Conservation (phyloP, 2,888 invertebrate species). For the Platycnemis pennipes region DNA sequence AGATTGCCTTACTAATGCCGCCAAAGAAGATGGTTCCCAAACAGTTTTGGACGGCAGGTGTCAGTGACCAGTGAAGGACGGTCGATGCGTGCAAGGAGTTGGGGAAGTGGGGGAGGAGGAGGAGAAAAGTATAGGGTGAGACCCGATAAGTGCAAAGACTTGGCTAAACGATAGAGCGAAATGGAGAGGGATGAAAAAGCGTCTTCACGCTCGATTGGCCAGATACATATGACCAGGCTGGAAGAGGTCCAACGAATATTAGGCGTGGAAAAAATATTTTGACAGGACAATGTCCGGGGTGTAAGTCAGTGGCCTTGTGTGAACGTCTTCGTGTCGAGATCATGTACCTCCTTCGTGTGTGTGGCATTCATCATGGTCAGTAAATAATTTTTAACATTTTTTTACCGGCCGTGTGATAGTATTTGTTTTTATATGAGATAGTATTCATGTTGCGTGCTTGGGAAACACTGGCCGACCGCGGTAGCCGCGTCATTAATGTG, state of each 20-base stretch:
- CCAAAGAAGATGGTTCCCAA: background rate
- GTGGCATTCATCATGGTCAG: too few relatives aligned
- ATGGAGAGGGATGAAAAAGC: background rate
- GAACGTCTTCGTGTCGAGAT: too few relatives aligned
- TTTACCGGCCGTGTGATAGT: too few relatives aligned
- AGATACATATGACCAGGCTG: background rate
- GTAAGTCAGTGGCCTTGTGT: background rate
- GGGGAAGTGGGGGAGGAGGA: background rate
- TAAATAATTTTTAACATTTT: too few relatives aligned
- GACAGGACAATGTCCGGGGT: background rate
- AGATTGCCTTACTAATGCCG: background rate
- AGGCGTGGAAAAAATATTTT: background rate
- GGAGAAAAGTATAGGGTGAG: constrained; percentile 18
- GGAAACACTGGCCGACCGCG: too few relatives aligned
- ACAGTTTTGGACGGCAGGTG: background rate
- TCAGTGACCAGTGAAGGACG: constrained; percentile 22
- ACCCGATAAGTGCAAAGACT: background rate
- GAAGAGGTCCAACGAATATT: background rate
- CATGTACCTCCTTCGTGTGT: too few relatives aligned
- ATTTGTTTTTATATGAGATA: too few relatives aligned
- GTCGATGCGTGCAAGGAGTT: background rate
- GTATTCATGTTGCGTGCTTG: too few relatives aligned
- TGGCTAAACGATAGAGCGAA: background rate
- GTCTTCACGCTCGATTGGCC: background rate
- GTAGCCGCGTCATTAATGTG: too few relatives aligned